Evolutionary conservation across 2,113 vertebrate genomes (phyloP).

Genomic region (Bothrops jararaca): DNA sequence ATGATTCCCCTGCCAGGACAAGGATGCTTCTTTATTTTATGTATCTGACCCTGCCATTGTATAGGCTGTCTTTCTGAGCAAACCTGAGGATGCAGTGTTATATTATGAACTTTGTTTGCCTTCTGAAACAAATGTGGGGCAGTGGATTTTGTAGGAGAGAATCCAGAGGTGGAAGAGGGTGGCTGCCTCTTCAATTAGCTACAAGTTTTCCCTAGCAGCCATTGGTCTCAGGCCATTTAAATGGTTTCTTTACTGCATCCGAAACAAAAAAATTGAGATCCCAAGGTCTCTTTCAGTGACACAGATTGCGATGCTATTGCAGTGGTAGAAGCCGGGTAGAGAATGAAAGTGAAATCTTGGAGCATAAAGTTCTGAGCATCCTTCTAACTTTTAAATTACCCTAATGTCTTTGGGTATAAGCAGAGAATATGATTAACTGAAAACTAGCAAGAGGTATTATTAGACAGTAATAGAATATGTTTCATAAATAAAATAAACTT

Average conservation of each 20-base stretch:
- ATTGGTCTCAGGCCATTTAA: neutral
- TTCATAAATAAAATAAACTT: neutral
- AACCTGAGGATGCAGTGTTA: neutral
- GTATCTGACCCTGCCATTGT: neutral
- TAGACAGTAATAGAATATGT: neutral
- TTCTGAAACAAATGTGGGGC: neutral
- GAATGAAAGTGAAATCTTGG: neutral
- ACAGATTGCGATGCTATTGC: neutral
- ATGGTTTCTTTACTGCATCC: neutral
- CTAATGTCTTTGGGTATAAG: neutral
- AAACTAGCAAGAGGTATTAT: neutral
- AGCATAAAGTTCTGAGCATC: neutral
- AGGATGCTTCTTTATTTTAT: neutral
- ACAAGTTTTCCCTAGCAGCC: neutral
- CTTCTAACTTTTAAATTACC: neutral
- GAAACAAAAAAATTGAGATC: neutral
- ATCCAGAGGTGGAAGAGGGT: neutral
- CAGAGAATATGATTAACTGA: neutral
- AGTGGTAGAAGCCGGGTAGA: neutral
- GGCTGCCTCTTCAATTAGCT: neutral
- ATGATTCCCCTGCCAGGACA: neutral
- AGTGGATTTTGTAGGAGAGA: neutral
- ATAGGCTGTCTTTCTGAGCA: neutral
- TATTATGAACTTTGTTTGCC: neutral
- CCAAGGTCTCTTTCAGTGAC: neutral